Evolutionary conservation across 2,113 vertebrate species (phyloP), one percentile per base, ranked within the genome.

Genomic region (Pedionomus torquatus): DNA sequence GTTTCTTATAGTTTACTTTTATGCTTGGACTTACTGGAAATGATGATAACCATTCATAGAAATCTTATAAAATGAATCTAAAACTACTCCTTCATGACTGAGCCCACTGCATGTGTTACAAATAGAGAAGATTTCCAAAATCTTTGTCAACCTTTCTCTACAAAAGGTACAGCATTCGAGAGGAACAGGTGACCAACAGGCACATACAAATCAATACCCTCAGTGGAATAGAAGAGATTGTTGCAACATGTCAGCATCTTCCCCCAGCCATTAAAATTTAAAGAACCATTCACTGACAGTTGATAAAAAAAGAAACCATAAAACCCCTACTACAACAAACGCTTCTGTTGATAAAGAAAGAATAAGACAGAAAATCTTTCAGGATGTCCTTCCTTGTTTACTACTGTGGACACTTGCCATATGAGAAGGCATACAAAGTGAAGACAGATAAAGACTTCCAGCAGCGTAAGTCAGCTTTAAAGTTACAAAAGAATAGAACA

Each of bases 291-390:
- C 86, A 61, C 66, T 60, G 74, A 54, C 51, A 90, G 85, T 78
- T 89, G 78, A 94, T 79, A 3, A 24, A 78, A 80, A 78, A 65
- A 35, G 7, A 64, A 46, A n/a, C 4, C 4, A 35, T n/a, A 65
- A 61, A 9, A 0, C 4, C 3, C 20, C 43, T 41, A 52, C 28
- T 51, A 71, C 37, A 90, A 66, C 61, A 92, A 88, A 65, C 46
- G 74, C 26, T 86, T 69, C n/a, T 81, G 43, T 33, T 89, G 78
- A 75, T 37, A 83, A 80, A 96, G 65, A 77, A 71, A 46, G 48
- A 85, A 80, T 70, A 79, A 92, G 90, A 91, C 89, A 97, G 84
- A 89, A 97, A 97, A 97, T 97, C 97, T 97, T 97, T 96, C 79
- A 96, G 90, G 48, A 89, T 97, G 94, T 97, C 96, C 91, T 96